Evolutionary conservation across 2,113 vertebrate genomes (phyloP).

Genomic region (Microcebus murinus): DNA sequence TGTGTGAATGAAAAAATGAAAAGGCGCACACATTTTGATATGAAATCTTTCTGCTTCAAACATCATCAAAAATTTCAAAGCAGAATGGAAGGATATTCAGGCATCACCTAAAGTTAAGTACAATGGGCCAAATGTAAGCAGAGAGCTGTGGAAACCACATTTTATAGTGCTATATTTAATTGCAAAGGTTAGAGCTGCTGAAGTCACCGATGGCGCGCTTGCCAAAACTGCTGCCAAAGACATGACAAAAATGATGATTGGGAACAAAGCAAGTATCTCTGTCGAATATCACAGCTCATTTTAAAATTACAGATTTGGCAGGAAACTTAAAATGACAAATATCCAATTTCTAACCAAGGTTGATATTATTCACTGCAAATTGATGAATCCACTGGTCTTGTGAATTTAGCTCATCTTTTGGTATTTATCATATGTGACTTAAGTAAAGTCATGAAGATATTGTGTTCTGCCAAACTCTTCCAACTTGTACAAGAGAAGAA

Average conservation of each 20-base stretch:
- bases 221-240: background rate
- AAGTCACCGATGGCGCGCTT: background rate
- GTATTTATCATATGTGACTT: background rate
- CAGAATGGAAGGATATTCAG: background rate
- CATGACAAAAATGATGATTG: background rate
- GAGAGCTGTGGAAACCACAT: background rate
- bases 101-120: background rate
- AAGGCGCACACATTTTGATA: background rate
- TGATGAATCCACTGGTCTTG: background rate
- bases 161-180: background rate
- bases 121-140: background rate
- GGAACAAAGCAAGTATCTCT: background rate
- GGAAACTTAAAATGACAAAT: background rate
- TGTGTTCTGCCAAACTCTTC: background rate
- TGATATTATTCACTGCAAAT: background rate
- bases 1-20: constrained; percentile 15
- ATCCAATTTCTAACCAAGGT: background rate
- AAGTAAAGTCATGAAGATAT: background rate
- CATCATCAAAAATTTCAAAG: background rate
- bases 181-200: background rate
- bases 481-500: background rate
- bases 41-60: background rate
- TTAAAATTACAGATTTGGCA: background rate
- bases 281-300: background rate
- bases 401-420: background rate